Base-by-base conservation (phyloP, 2,797 vertebrate species). In the Ispidina lecontei region DNA sequence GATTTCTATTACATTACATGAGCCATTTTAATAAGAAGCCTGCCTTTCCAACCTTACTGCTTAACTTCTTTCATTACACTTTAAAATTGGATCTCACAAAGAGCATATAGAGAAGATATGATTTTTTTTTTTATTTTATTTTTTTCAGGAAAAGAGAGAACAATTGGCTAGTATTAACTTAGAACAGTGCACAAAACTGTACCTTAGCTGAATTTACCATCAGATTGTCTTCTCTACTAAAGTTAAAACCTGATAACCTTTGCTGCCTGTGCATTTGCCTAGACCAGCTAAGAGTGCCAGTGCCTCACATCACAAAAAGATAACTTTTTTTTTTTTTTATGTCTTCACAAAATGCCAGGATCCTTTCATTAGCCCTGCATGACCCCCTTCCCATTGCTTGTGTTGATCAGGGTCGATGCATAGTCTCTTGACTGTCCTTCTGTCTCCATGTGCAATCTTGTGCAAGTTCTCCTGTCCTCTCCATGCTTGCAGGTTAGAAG, bases 391-490 rank as follows among this genome's bases (percentile, higher is more conserved):
- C 71, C 13, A 29, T 21, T 81, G 44, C 26, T 49, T 70, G 25
- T 60, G 4, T 55, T 73, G 37, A 33, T 67, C 31, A 64, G 85
- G 10, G 39, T 80, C 51, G 58, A 8, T n/a, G 14, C 2, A 1
- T 58, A 68, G 37, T 18, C 33, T 18, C 16, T 55, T 69, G 59
- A 39, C 19, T 31, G 13, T 60, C 14, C 39, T 49, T 56, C 14
- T 60, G 63, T 19, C 23, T 52, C 17, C 44, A 0, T 0, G 0
- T 35, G 15, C 0, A 0, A 2, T 26, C 26, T 56, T 76, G 23
- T 29, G 18, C 26, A 65, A 13, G 19, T 67, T 77, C 54, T 74
- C 20, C 41, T 74, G 25, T 37, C 41, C 8, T 74, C 10, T 47
- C 9, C 17, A 12, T 39, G 12, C 23, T 64, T 1, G 0, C 9